Conservation (phyloP, 2,888 invertebrate species). For the Trichopria drosophilae region DNA sequence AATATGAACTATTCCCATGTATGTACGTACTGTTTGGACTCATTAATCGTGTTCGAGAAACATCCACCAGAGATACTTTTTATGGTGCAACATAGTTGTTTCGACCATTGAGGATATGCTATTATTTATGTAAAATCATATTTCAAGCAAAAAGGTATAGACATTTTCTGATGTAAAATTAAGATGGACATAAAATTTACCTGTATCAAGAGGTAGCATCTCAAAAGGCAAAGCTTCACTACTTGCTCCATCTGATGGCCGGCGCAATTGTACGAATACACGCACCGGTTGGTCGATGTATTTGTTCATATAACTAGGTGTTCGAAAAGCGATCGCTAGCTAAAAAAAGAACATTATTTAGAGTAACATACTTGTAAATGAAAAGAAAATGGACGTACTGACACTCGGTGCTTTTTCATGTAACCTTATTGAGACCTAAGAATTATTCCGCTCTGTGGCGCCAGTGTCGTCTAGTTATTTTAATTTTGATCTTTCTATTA, state of each 20-base stretch:
- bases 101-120: no score
- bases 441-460: no score
- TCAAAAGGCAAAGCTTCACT: constrained; percentile 61
- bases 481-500: no score
- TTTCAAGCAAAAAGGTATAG: constrained; percentile 6
- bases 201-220: constrained; percentile 49
- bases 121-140: no score
- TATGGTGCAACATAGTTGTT: no score
- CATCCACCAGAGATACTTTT: no score
- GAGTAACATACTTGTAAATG: neutral
- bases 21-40: no score
- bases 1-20: no score
- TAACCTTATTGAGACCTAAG: no score
- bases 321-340: constrained; percentile 56
- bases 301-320: constrained; percentile 51
- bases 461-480: no score
- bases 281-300: constrained; percentile 57
- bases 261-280: constrained; percentile 57
- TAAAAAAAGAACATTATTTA: constrained; percentile 42
- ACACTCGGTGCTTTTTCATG: neutral
- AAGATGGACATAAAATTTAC: constrained; percentile 1
- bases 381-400: neutral
- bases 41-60: no score
- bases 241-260: constrained; percentile 60
- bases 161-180: constrained; percentile 4